Conservation (phyloP, 2,888 invertebrate genomes). For the Therioaphis trifolii region DNA sequence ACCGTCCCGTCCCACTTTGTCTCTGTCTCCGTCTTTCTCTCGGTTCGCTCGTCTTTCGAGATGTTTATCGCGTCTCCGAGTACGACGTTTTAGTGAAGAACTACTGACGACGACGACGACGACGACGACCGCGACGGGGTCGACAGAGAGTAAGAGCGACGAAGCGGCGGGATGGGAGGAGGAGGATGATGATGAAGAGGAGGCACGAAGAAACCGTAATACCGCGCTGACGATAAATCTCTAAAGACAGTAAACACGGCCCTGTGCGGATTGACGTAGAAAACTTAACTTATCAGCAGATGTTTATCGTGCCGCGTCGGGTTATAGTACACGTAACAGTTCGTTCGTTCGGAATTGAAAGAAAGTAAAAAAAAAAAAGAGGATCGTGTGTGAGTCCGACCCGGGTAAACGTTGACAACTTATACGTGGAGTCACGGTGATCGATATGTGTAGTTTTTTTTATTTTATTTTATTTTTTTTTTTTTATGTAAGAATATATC, state of each 20-base stretch:
- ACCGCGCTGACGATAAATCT: conserved; percentile 55
- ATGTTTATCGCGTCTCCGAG: conserved; percentile 51
- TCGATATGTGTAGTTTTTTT: conserved; percentile 48
- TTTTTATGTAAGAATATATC: conserved; percentile 18
- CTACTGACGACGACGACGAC: not conserved
- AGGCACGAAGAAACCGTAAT: conserved; percentile 56
- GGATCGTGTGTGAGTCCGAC: conserved; percentile 19
- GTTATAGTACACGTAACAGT: conserved; percentile 21
- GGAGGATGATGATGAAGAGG: not conserved
- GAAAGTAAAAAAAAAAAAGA: not conserved
- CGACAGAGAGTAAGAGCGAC: not conserved
- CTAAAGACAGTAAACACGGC: conserved; percentile 57
- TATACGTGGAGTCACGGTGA: conserved; percentile 33
- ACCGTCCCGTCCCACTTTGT: not conserved
- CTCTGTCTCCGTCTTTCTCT: not conserved
- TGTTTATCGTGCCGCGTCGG: conserved; percentile 48
- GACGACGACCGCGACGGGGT: conserved; percentile 1
- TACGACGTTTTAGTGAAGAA: conserved; percentile 35
- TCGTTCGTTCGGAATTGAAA: conserved; percentile 42
- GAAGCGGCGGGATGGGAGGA: not conserved
- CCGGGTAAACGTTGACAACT: conserved; percentile 24
- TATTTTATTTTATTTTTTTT: conserved; percentile 40
- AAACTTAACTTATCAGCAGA: conserved; percentile 61
- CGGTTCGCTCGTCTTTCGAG: conserved; percentile 25
- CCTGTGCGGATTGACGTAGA: conserved; percentile 55